Percentiles rank a stretch among this genome's conserved stretches.
These are phyloP conservation scores for Microtus obscurus DNA, from an alignment of 2,797 vertebrate species.

Conservation along the genomic window DNA sequence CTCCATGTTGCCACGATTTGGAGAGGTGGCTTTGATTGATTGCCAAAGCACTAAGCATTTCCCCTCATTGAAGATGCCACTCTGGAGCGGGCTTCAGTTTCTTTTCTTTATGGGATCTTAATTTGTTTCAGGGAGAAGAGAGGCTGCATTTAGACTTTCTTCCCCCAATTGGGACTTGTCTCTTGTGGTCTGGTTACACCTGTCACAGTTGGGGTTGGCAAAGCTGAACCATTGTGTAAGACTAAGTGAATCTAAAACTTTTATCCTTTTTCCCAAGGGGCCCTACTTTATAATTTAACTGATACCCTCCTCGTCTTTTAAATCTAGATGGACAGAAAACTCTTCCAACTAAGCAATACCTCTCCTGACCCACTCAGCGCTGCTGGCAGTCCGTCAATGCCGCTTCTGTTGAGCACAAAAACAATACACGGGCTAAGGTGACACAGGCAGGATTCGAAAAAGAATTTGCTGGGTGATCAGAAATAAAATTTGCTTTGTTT, in stretches of 20 bases:
- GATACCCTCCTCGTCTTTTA: not conserved
- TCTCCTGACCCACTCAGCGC: not conserved
- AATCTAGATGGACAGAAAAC: constrained; percentile 63
- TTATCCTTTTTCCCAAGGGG: constrained; percentile 26
- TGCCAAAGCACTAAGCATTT: not conserved
- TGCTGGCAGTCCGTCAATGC: not conserved
- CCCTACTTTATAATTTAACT: constrained; percentile 64
- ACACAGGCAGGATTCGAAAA: constrained; percentile 16
- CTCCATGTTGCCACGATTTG: not conserved
- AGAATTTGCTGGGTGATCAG: constrained; percentile 22
- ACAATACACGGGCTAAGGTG: constrained; percentile 11
- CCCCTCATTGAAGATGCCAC: not conserved
- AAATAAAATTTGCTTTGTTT: constrained; percentile 21
- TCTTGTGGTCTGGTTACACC: constrained; percentile 11
- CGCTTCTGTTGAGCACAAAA: constrained; percentile 7
- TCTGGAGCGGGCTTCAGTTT: not conserved
- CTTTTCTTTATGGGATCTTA: not conserved
- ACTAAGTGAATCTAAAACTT: constrained; percentile 7
- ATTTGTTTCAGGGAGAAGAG: not conserved
- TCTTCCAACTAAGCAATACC: constrained; percentile 52
- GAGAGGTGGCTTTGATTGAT: constrained; percentile 43
- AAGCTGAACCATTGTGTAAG: constrained; percentile 54
- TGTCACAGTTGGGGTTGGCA: not conserved
- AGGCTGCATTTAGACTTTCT: constrained; percentile 16
- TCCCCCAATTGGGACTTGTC: not conserved